Base-by-base conservation (phyloP, 2,888 invertebrate species). In the Oxystoma pomonae region DNA sequence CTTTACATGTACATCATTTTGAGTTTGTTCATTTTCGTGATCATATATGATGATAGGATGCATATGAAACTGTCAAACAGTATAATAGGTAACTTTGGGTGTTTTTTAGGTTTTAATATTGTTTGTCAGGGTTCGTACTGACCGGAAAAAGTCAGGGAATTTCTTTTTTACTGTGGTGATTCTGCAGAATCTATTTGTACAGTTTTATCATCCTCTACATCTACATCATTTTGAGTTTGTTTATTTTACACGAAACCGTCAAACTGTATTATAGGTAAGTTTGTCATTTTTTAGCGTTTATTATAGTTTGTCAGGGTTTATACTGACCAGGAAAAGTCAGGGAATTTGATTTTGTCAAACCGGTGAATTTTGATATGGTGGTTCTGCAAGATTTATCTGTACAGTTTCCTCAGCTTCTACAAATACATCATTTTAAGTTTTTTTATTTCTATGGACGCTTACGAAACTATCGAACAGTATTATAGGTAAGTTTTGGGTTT, bases 231-330 rank as follows among this genome's bases (percentile, higher is more conserved):
- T 85, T 99, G 58, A 97, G 96, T 81, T 87, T 99, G 67, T 99
- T 99, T 81, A 98, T 99, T 75, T 94, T 98, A 0, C 99, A 99
- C 81, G 99, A 99, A 79, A 98, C 98, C 0, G 96, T 99, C 60
- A 98, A 99, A 81, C 82, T 90, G 71, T 95, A 92, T 81, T 95
- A 96, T 76, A 89, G 55, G 67, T 67, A 63, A 18, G 61, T 61
- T 1, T 18, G 50, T 5, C 19, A 9, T 56, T 9, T n/a, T 50
- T 50, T 50, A 50, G 50, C 9, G 9, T 50, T 50, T 50, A 50
- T 50, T 50, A 12, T 50, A 12, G 12, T 9, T 50, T 50, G 50
- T n/a, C 50, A 50, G 12, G 9, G 50, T 12, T 9, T 50, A 50
- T n/a, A n/a, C 9, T 12, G 12, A 12, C 9, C 50, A 9, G 12